Conservation (phyloP, 2,888 invertebrate genomes). For the Chironomus riparius region DNA sequence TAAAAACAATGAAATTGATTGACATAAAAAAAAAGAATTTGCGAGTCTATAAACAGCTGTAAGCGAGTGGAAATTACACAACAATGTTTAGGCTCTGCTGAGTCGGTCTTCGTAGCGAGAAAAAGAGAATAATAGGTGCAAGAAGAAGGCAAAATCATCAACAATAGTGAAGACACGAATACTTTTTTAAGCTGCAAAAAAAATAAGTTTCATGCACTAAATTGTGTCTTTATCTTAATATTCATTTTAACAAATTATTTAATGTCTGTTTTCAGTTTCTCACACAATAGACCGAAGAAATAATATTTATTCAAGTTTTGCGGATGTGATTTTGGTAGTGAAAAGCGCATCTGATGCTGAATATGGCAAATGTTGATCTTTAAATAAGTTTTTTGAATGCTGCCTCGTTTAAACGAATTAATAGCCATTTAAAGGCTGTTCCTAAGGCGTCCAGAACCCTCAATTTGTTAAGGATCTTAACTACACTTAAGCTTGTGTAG, state of each 20-base stretch:
- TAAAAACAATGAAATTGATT: background rate
- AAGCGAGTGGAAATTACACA: background rate
- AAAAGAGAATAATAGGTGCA: too few relatives aligned
- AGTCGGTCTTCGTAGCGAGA: background rate
- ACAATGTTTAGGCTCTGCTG: background rate
- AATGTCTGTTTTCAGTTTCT: background rate
- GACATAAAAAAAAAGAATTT: background rate
- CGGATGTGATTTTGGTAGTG: too few relatives aligned
- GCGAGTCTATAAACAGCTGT: background rate
- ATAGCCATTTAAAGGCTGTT: too few relatives aligned
- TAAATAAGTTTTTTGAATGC: too few relatives aligned
- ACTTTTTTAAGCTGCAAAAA: background rate
- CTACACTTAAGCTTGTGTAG: too few relatives aligned
- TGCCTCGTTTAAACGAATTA: too few relatives aligned
- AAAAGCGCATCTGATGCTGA: too few relatives aligned
- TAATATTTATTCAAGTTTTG: background rate
- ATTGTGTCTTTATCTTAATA: background rate
- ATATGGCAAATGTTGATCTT: too few relatives aligned
- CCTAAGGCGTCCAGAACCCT: too few relatives aligned
- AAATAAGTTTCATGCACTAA: background rate
- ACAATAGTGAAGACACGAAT: background rate
- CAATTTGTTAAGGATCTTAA: too few relatives aligned
- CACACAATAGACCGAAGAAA: background rate
- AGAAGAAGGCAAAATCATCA: background rate
- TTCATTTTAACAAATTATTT: slow-evolving; percentile 22